Evolutionary conservation across 1,140 invertebrate species (phyloP).

Genomic region (Zaprionus taronus): DNA sequence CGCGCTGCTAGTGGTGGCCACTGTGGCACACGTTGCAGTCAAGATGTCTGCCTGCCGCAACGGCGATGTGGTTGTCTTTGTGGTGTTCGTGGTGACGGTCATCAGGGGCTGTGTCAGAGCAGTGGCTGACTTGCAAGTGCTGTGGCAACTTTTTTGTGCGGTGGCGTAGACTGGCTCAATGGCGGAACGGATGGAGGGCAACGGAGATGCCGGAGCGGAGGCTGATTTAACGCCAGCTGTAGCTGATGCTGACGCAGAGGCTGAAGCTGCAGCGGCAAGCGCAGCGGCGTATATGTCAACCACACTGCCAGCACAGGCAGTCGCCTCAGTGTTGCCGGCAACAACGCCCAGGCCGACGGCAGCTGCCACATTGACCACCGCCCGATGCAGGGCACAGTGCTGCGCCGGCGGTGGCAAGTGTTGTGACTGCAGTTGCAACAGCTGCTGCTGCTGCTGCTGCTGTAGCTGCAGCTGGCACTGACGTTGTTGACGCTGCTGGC

Average conservation of each 20-base stretch:
- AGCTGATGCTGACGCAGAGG: constrained; percentile 46
- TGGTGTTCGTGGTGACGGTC: constrained; percentile 65
- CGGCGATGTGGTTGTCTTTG: constrained; percentile 53
- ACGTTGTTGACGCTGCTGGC: constrained; percentile 28
- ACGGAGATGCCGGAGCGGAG: constrained; percentile 29
- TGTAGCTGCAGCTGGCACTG: constrained; percentile 29
- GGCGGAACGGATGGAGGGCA: constrained; percentile 44
- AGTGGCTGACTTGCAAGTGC: constrained; percentile 63
- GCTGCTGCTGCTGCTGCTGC: constrained; percentile 38
- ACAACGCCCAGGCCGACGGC: constrained; percentile 64
- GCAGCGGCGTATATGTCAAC: constrained; percentile 71
- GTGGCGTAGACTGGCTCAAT: constrained; percentile 78
- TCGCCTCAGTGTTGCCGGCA: constrained; percentile 16
- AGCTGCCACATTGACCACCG: constrained; percentile 71
- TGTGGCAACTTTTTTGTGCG: constrained; percentile 78
- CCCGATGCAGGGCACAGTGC: constrained; percentile 63
- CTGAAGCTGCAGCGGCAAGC: constrained; percentile 59
- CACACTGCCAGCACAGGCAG: constrained; percentile 49
- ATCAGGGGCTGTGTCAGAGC: constrained; percentile 75
- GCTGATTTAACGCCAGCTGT: neutral
- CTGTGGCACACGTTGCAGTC: constrained; percentile 9
- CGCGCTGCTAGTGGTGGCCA: constrained; percentile 39
- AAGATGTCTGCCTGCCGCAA: constrained; percentile 25
- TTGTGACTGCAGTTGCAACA: constrained; percentile 6
- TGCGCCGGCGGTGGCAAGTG: constrained; percentile 12